Percentiles rank a stretch among this genome's conserved stretches.
Conservation (phyloP, 1,140 invertebrate species). For the Papilio xuthus region DNA sequence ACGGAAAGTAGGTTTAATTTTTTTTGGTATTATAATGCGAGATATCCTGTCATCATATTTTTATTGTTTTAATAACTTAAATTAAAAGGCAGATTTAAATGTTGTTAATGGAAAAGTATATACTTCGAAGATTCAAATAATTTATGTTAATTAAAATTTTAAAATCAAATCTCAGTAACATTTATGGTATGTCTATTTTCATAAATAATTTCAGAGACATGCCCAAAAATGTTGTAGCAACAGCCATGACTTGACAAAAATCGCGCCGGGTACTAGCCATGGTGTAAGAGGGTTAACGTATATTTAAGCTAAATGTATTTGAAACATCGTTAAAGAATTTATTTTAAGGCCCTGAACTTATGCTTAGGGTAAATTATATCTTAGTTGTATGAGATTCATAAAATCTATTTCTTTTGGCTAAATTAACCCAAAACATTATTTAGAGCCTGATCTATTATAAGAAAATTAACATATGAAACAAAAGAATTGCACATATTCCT, state of each 20-base stretch:
- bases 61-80: constrained; percentile 8
- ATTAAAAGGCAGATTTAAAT: not conserved
- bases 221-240: too few species aligned
- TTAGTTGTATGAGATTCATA: not conserved
- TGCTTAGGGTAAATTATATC: not conserved
- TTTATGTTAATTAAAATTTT: not conserved
- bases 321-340: too few species aligned
- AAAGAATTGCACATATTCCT: not conserved
- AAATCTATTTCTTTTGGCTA: not conserved
- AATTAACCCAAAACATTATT: not conserved
- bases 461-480: not conserved
- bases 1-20: constrained; percentile 11
- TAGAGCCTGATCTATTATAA: not conserved
- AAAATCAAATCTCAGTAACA: too few species aligned
- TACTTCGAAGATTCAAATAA: not conserved
- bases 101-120: not conserved
- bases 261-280: too few species aligned
- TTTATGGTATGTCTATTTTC: too few species aligned
- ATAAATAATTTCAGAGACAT: too few species aligned
- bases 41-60: constrained; percentile 5
- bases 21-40: not conserved
- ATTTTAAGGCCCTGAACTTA: too few species aligned
- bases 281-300: too few species aligned
- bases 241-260: too few species aligned
- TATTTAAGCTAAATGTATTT: too few species aligned